These are phyloP conservation scores for Hoplostethus atlanticus DNA, from an alignment of 2,797 vertebrate genomes.

Conservation along the genomic window DNA sequence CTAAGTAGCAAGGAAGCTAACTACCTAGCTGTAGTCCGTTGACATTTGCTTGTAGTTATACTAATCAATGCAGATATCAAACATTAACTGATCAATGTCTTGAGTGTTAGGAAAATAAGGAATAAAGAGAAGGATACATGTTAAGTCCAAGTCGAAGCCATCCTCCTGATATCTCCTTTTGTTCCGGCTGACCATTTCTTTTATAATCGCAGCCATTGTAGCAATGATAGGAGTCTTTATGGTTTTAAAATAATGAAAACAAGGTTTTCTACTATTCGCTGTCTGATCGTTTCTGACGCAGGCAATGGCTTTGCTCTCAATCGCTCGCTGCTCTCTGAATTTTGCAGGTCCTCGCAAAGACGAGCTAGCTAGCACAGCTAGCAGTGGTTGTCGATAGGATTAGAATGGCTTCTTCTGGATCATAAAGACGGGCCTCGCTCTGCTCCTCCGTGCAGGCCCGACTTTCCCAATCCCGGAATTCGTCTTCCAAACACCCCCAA, in stretches of 20 bases:
- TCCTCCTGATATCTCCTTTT: constrained; percentile 99
- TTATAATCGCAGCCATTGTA: constrained; percentile 99
- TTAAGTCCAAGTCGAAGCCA: constrained; percentile 99
- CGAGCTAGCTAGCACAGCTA: constrained; percentile 70
- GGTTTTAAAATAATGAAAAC: constrained; percentile 60
- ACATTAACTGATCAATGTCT: background rate
- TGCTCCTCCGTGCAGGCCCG: constrained; percentile 86
- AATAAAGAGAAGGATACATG: constrained; percentile 91
- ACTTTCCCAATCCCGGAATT: constrained; percentile 82
- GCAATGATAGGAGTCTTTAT: constrained; percentile 77
- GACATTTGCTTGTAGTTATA: constrained; percentile 38
- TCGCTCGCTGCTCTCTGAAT: constrained; percentile 42
- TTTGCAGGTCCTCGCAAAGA: constrained; percentile 66
- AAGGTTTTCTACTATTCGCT: constrained; percentile 44
- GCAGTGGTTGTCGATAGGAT: constrained; percentile 78
- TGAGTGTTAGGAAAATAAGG: background rate
- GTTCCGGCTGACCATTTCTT: constrained; percentile 99
- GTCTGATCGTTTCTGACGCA: constrained; percentile 47
- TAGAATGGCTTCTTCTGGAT: constrained; percentile 85
- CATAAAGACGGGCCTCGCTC: constrained; percentile 85
- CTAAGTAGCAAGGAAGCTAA: constrained; percentile 64
- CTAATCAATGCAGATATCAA: constrained; percentile 27
- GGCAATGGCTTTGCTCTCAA: constrained; percentile 57
- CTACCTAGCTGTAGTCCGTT: constrained; percentile 48
- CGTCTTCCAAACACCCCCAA: constrained; percentile 72